Evolutionary conservation across 2,113 vertebrate genomes (phyloP).

Genomic region (Platichthys stellatus): DNA sequence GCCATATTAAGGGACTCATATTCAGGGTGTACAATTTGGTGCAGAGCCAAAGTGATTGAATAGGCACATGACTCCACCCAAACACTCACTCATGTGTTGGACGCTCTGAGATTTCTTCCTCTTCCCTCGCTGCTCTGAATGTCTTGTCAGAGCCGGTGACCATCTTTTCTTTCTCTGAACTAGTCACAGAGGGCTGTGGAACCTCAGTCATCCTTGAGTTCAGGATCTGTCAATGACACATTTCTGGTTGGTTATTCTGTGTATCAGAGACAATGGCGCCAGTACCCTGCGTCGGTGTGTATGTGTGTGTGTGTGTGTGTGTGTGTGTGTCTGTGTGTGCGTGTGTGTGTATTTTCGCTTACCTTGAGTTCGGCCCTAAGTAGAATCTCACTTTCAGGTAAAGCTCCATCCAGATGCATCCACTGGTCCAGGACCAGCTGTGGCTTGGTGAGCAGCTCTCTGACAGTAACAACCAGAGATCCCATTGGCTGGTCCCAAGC

Average conservation of each 20-base stretch:
- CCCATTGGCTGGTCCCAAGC: conserved; percentile 84
- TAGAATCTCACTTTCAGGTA: conserved; percentile 84
- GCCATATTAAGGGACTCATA: too few relatives aligned
- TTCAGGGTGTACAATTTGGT: too few relatives aligned
- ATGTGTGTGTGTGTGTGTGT: too few relatives aligned
- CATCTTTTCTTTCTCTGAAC: conserved; percentile 28
- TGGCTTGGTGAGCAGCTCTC: conserved; percentile 82
- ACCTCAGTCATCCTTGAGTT: conserved; percentile 66
- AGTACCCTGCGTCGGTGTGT: neutral
- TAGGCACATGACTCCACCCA: neutral
- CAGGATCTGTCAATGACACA: conserved; percentile 63
- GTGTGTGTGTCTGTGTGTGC: neutral
- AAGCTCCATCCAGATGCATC: conserved; percentile 82
- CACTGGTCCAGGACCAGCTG: conserved; percentile 86
- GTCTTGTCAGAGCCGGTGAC: conserved; percentile 13
- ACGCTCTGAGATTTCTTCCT: conserved; percentile 34
- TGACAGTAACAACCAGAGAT: conserved; percentile 83
- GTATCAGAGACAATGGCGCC: neutral
- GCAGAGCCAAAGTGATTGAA: too few relatives aligned
- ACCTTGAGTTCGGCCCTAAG: conserved; percentile 90
- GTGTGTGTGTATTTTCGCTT: conserved; percentile 23
- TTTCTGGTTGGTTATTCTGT: neutral
- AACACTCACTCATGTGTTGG: conserved; percentile 61
- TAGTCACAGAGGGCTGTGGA: conserved; percentile 44
- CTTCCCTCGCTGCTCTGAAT: conserved; percentile 15